Evolutionary conservation across 2,797 vertebrate genomes (phyloP), one percentile per base, ranked within the genome.

Genomic region (Tamandua tetradactyla): DNA sequence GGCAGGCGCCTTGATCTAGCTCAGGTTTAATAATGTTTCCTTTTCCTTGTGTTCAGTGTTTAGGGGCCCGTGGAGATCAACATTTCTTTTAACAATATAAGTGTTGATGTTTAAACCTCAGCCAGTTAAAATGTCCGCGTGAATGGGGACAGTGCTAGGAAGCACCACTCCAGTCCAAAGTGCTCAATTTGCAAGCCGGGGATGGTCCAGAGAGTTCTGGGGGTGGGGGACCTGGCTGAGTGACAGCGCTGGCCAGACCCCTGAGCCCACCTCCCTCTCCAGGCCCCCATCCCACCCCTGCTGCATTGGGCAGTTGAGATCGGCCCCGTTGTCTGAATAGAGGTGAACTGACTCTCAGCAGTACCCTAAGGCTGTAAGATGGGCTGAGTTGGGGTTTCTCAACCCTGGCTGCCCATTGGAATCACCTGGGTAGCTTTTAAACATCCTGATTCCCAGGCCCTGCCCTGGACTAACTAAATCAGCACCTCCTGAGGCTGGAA

Each of bases 31-130:
- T 59, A 5, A 6, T 12, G 11, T 30, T 25, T 5, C 44, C 62
- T 32, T n/a, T 42, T 9, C 42, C 17, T 47, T 74, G 18, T n/a
- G 64, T 17, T 55, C 13, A 2, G 30, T 7, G 55, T 44, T 82
- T 30, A 64, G 81, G 49, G 23, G 37, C n/a, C 8, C 52, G 3
- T 0, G 3, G 37, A 0, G 0, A 15, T 59, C 40, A 11, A 0
- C 22, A 15, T 80, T 9, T 23, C 44, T 22, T n/a, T 25, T n/a
- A 83, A 52, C 57, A 22, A 14, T 27, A 2, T 18, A 37, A 5
- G 8, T 35, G 12, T 30, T 11, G 11, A 15, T 7, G 14, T 80
- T 71, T 47, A 49, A 52, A 37, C 9, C 1, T 35, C 15, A 83
- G 25, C 44, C n/a, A n/a, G 20, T 13, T 13, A 64, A 72, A 35